Evolutionary conservation across 2,113 vertebrate genomes (phyloP), one percentile per base, ranked within the genome.

Genomic region (Fulica atra): DNA sequence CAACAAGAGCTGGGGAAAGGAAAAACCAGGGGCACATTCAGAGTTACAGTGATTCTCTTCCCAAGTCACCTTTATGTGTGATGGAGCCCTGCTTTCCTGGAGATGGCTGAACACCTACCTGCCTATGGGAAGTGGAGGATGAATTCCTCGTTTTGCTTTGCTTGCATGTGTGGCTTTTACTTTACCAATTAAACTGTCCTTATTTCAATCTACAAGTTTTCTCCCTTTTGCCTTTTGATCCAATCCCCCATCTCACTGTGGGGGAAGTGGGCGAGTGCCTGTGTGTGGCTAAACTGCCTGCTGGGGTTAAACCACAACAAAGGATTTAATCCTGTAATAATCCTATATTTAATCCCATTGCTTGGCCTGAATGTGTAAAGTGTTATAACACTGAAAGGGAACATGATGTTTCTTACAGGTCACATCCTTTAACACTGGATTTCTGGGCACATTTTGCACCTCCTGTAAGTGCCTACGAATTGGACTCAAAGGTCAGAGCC

Each of bases 61-160:
- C 21, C 53, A 59, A 29, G 1, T 33, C 53, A 71, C 13, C 1
- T 3, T 4, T n/a, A 44, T 0, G 1, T 3, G 1, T 33, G 48
- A 59, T 26, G 29, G 8, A 89, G 8, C 11, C 18, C 28, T 44
- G 25, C 9, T 91, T 79, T 66, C 25, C 46, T 33, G 15, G 21
- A 35, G 13, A 26, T 48, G 54, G 20, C 16, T 61, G 16, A 68
- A 9, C n/a, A 26, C 8, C 35, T 59, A 13, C 51, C 29, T 63
- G 54, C 10, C 2, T 0, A 29, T 29, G 48, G 38, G 29, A 33
- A 48, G 17, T 0, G 4, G 19, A 19, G 48, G 65, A 46, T 48
- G 5, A 36, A 73, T 28, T 56, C 68, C 9, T 42, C 36, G 3
- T 25, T 80, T 35, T 28, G 33, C 26, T 18, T 66, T 81, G 15